Percentiles rank a stretch among this genome's conserved stretches.
Conservation (phyloP, 2,888 invertebrate species). For the Ichneumoninae sp. region DNA sequence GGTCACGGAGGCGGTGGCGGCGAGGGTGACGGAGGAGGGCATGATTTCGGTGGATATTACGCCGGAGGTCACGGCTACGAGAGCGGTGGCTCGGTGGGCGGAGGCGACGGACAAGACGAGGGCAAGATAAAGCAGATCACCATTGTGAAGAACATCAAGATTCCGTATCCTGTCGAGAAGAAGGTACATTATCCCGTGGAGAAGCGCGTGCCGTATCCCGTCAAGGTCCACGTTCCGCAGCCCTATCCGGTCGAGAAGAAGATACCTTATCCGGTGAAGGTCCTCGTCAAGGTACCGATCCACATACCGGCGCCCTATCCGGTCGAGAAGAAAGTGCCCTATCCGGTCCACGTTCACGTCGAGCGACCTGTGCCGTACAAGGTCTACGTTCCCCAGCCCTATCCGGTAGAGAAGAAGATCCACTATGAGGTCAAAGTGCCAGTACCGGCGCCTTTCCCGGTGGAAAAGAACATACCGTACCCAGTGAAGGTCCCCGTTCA, state of each 20-base stretch:
- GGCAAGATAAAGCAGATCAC: constrained; percentile 81
- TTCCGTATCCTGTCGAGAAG: constrained; percentile 89
- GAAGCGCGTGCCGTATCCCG: constrained; percentile 87
- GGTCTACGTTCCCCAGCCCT: constrained; percentile 83
- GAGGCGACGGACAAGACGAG: constrained; percentile 73
- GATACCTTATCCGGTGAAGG: constrained; percentile 82
- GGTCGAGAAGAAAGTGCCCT: constrained; percentile 83
- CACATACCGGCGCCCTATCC: constrained; percentile 83
- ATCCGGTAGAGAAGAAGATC: constrained; percentile 82
- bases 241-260: constrained; percentile 86
- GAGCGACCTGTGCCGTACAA: constrained; percentile 83
- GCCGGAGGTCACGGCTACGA: constrained; percentile 70
- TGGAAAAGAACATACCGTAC: constrained; percentile 88
- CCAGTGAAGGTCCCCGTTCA: constrained; percentile 90
- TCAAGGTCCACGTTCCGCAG: constrained; percentile 85
- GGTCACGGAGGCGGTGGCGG: constrained; percentile 71
- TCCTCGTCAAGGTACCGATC: constrained; percentile 84
- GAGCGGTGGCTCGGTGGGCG: constrained; percentile 61
- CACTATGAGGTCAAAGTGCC: constrained; percentile 81
- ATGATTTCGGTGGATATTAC: constrained; percentile 51
- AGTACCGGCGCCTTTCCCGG: constrained; percentile 81
- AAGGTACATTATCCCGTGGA: constrained; percentile 89
- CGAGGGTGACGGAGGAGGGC: constrained; percentile 57
- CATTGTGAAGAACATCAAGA: constrained; percentile 83
- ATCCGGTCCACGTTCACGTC: constrained; percentile 82